These are phyloP conservation scores for Cataglyphis cursor DNA, from an alignment of 2,888 invertebrate genomes.

Conservation along the genomic window DNA sequence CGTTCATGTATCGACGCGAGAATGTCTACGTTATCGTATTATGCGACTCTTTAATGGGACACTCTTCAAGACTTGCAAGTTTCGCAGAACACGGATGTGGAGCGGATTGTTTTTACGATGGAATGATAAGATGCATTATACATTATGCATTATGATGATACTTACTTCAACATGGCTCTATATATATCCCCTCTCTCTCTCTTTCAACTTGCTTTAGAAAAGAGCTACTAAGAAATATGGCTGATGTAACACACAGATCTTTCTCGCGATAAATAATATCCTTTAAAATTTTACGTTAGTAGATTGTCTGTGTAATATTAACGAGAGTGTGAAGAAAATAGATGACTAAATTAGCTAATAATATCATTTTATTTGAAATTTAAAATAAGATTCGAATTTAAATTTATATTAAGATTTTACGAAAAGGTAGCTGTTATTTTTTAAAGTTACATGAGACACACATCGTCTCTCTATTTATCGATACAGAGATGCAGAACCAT, in stretches of 20 bases:
- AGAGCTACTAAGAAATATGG: slow-evolving; percentile 27
- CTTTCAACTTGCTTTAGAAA: not conserved
- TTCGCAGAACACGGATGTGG: slow-evolving; percentile 31
- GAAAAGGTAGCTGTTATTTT: not conserved
- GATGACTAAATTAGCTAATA: not conserved
- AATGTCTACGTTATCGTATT: slow-evolving; percentile 38
- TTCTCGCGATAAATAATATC: slow-evolving; percentile 2
- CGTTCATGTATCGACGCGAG: slow-evolving; percentile 53
- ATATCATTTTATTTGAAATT: not conserved
- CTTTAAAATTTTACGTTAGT: not conserved
- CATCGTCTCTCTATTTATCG: not conserved
- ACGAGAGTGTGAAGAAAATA: not conserved
- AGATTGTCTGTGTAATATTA: not conserved
- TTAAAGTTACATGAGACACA: not conserved
- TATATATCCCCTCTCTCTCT: not conserved
- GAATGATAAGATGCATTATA: slow-evolving; percentile 35
- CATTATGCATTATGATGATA: slow-evolving; percentile 47
- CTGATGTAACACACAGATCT: slow-evolving; percentile 5
- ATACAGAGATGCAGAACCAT: not conserved
- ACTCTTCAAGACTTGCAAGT: slow-evolving; percentile 33
- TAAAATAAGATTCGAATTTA: not conserved
- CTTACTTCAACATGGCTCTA: slow-evolving; percentile 18
- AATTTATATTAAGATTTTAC: not conserved
- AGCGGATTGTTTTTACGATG: slow-evolving; percentile 47
- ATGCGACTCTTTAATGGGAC: slow-evolving; percentile 29